Evolutionary conservation across 1,140 invertebrate species (phyloP), one percentile per base, ranked within the genome.

Genomic region (Diorhabda elongata): DNA sequence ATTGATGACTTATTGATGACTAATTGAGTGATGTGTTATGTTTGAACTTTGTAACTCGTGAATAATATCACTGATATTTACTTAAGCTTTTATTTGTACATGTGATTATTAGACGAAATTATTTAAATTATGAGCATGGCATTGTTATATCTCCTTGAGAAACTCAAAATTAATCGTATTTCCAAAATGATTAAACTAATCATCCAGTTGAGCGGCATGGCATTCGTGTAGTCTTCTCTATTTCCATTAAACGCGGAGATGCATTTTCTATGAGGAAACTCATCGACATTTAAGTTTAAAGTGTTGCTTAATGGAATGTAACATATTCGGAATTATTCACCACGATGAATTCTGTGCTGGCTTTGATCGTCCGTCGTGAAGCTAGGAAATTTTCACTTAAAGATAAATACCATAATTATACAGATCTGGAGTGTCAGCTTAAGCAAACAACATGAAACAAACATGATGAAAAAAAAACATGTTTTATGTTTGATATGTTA

Each of bases 221-320:
- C n/a, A 52, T 52, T 52, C 47, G 47, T 26, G 47, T 3, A 52
- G 47, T 52, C 47, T 52, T 52, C 47, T 52, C 47, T n/a, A 52
- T 52, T 52, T 52, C 47, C 47, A 52, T 52, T 52, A 52, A 52
- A 52, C 47, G 6, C 47, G 47, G 47, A 52, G 47, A 52, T 52
- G 47, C 47, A 52, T 52, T 52, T 52, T 52, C 47, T n/a, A 52
- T 52, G 47, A 52, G 47, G 47, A 52, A 26, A 52, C 47, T 52
- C 47, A 8, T 52, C 47, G 47, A 52, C 47, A 52, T 52, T 52
- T 52, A 52, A 52, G 47, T 52, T 6, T 52, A 52, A 52, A 52
- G 47, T 52, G 47, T 52, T 8, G 47, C 47, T 52, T 52, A 52
- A 52, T 52, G 47, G 47, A 52, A 52, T 52, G 47, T 52, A 52